phyloP scores from a whole-genome alignment of 2,113 vertebrate genomes.

The Dipodomys merriami region DNA sequence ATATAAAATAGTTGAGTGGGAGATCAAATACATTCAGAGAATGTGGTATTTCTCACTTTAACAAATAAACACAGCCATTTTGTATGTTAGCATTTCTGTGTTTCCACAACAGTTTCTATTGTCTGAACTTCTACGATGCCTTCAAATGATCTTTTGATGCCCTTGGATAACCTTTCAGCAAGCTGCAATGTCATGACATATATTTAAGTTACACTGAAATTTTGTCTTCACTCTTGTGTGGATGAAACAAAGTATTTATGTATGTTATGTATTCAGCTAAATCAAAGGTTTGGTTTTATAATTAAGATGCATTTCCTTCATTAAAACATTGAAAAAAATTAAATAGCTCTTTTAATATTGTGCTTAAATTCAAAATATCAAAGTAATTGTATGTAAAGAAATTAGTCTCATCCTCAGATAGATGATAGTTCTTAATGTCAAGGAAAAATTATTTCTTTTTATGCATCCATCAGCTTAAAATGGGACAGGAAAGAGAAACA shows the following conservation, averaged over 20 bases:
- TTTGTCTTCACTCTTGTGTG: not conserved
- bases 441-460: constrained; percentile 39
- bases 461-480: constrained; percentile 51
- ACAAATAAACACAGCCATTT: constrained; percentile 50
- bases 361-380: not conserved
- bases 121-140: not conserved
- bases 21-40: constrained; percentile 62
- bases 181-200: not conserved
- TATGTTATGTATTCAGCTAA: not conserved
- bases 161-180: not conserved
- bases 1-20: constrained; percentile 53
- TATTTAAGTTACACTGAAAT: not conserved
- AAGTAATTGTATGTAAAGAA: not conserved
- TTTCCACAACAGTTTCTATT: not conserved
- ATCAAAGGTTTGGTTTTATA: not conserved
- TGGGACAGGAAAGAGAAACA: constrained; percentile 68
- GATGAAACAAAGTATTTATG: not conserved
- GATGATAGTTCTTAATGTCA: constrained; percentile 10
- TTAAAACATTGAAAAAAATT: not conserved
- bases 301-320: not conserved
- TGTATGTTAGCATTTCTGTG: not conserved
- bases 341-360: not conserved
- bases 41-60: constrained; percentile 15
- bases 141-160: not conserved
- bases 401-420: constrained; percentile 1